Conservation (phyloP, 2,797 vertebrate genomes). For the Semaprochilodus insignis region DNA sequence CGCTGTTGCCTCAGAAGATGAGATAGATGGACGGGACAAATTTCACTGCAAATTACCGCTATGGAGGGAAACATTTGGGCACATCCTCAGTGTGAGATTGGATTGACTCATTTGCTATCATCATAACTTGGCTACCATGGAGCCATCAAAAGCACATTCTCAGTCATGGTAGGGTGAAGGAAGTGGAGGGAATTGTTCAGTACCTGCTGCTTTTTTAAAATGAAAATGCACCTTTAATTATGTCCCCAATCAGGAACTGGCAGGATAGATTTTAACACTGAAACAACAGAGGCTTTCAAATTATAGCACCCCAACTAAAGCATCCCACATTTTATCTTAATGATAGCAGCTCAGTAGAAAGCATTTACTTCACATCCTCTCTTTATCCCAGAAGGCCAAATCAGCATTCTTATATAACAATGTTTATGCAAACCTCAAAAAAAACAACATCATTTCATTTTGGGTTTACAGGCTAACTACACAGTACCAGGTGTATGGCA, state of each 20-base stretch:
- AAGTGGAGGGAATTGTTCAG: neutral
- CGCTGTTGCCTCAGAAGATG: conserved; percentile 7
- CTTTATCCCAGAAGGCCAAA: neutral
- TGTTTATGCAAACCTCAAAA: no score
- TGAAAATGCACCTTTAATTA: conserved; percentile 10
- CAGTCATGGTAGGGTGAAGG: neutral
- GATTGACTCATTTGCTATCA: conserved; percentile 7
- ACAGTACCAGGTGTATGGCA: neutral
- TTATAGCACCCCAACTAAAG: neutral
- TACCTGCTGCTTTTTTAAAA: neutral
- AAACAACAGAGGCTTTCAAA: neutral
- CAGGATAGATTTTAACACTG: conserved; percentile 16
- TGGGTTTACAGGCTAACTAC: neutral
- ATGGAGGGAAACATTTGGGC: conserved; percentile 2
- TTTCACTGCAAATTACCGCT: neutral
- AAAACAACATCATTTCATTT: neutral
- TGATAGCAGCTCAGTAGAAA: neutral
- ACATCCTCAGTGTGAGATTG: neutral
- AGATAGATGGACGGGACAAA: neutral
- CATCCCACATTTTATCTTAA: neutral
- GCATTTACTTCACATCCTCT: neutral
- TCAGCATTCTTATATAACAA: neutral
- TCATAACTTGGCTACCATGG: conserved; percentile 17
- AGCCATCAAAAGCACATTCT: conserved; percentile 2
- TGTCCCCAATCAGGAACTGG: neutral